phyloP scores from a whole-genome alignment of 2,797 vertebrate genomes.

The Aselliscus stoliczkanus region DNA sequence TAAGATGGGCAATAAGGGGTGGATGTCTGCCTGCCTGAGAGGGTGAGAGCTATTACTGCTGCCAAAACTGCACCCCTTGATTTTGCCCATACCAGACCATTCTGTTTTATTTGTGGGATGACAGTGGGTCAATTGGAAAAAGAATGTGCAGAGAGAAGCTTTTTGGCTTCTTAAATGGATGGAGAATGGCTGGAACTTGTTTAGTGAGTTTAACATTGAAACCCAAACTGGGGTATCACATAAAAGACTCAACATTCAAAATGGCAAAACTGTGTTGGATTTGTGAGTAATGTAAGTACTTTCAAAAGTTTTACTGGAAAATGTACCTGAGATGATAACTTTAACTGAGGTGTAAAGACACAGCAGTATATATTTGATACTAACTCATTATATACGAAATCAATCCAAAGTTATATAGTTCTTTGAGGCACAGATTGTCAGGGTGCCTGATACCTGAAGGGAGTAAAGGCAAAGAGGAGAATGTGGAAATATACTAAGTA shows the following conservation, averaged over 20 bases:
- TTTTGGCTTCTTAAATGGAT: not conserved
- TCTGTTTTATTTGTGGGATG: not conserved
- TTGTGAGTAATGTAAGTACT: not conserved
- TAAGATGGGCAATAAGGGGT: not conserved
- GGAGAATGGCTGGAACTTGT: not conserved
- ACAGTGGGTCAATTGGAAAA: not conserved
- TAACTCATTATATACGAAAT: not conserved
- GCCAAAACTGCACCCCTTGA: not conserved
- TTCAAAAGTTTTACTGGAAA: slow-evolving; percentile 3
- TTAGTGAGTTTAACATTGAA: not conserved
- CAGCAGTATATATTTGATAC: not conserved
- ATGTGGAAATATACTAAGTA: not conserved
- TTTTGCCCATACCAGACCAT: not conserved
- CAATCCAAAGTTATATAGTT: not conserved
- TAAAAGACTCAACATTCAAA: not conserved
- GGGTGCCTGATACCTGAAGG: not conserved
- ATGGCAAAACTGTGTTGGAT: not conserved
- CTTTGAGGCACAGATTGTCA: not conserved
- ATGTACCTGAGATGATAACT: not conserved
- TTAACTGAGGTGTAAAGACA: not conserved
- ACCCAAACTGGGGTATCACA: too few relatives aligned
- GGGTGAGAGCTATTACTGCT: not conserved
- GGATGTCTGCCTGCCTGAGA: not conserved
- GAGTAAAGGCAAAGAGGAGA: not conserved
- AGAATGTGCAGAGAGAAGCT: not conserved